Evolutionary conservation across 2,888 invertebrate genomes (phyloP), one percentile per base, ranked within the genome.

Genomic region (Volucella bombylans): DNA sequence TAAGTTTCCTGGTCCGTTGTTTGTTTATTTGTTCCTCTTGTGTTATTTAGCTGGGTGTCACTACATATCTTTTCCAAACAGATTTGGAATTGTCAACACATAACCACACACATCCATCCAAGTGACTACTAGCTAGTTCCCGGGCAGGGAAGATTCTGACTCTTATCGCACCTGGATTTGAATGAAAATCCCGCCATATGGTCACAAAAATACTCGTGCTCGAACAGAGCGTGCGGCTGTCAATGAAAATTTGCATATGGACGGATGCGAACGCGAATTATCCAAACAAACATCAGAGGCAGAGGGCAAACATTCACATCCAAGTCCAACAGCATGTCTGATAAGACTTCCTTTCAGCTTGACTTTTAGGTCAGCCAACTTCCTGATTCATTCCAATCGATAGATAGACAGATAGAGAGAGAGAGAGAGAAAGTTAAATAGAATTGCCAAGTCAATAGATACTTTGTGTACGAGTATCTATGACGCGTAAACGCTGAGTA

Each of bases 101-200:
- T 49, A 62, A 54, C 59, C 6, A 31, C 31, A 31, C 31, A 31
- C 31, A 31, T 6, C 31, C 6, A 31, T 31, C 0, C 6, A 6
- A 31, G 31, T 31, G 6, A 31, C 6, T 31, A 6, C 31, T 31
- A 4, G 2, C 0, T 59, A 74, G 73, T 71, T 80, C 55, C 59
- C 50, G 69, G 43, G 49, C 49, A 71, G 31, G 31, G 6, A 31
- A 31, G 31, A 31, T 31, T 31, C 31, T 57, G 72, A 72, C 76
- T 76, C 68, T 81, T 72, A 81, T 81, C 85, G 85, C 85, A 85
- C 85, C 85, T 85, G 85, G 85, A 85, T 76, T 79, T 64, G 55
- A 50, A 31, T 15, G 55, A 57, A 50, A 68, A 49, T 57, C 45
- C 64, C 18, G 11, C 85, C 80, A 81, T 77, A 81, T 80, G 85